phyloP scores from a whole-genome alignment of 2,888 invertebrate genomes.

The Stramonita haemastoma region DNA sequence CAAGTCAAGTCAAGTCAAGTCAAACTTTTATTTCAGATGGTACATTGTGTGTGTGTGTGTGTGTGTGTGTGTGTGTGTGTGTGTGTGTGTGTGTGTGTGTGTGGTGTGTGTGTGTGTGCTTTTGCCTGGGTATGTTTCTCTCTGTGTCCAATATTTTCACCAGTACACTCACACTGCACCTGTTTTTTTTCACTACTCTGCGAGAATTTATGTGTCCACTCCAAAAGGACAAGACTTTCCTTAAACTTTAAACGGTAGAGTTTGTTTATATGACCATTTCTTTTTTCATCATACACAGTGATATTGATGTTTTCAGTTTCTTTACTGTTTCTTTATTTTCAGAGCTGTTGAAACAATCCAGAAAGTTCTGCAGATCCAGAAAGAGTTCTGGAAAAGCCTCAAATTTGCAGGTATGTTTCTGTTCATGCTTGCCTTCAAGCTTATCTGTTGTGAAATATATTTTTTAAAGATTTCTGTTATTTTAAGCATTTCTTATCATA shows the following conservation, averaged over 20 bases:
- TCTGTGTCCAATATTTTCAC: background rate
- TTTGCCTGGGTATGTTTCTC: no score
- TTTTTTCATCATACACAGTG: background rate
- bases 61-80: background rate
- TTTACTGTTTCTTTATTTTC: constrained; percentile 45
- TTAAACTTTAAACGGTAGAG: no score
- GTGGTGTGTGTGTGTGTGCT: background rate
- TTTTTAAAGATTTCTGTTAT: background rate
- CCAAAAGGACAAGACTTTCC: no score
- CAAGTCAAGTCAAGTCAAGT: no score
- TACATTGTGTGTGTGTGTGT: no score
- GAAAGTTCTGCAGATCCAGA: constrained; percentile 63
- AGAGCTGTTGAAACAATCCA: constrained; percentile 80
- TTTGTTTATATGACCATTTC: no score
- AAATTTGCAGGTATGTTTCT: constrained; percentile 63
- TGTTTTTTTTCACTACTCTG: no score
- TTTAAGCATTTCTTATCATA: background rate
- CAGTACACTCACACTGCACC: no score
- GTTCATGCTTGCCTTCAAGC: background rate
- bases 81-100: background rate
- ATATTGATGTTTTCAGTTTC: background rate
- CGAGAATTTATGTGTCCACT: no score
- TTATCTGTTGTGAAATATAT: background rate
- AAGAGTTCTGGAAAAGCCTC: constrained; percentile 67
- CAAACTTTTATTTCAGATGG: no score